These are phyloP conservation scores for Myripristis murdjan DNA, from an alignment of 2,797 vertebrate genomes.

Conservation along the genomic window DNA sequence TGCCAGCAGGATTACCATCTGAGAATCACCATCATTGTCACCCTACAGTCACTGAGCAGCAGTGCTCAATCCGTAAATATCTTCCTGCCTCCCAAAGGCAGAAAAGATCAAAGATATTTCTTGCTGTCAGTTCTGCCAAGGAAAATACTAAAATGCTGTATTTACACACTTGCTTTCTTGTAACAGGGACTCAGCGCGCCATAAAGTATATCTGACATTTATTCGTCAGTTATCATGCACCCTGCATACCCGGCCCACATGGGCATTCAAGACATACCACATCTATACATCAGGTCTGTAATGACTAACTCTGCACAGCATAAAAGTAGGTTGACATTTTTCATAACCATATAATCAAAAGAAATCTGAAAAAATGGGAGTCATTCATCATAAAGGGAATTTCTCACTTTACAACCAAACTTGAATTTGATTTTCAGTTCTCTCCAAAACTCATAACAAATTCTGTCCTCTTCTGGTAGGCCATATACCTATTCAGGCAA, in stretches of 20 bases:
- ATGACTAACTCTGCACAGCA: neutral
- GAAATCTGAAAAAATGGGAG: neutral
- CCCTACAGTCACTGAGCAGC: no score
- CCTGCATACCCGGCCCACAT: neutral
- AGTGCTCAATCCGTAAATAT: neutral
- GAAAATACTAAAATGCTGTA: no score
- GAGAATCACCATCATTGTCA: no score
- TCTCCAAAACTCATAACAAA: no score
- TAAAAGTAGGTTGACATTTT: neutral
- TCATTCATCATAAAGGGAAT: no score
- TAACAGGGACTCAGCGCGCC: neutral
- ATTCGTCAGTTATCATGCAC: neutral
- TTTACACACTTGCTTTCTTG: neutral
- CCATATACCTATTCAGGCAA: neutral
- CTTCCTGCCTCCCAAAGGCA: neutral
- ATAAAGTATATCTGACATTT: neutral
- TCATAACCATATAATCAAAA: neutral
- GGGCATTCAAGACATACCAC: neutral
- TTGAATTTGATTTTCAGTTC: no score
- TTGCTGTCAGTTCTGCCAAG: no score
- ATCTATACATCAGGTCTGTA: neutral
- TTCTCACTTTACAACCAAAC: no score
- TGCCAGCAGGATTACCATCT: neutral
- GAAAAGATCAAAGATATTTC: neutral
- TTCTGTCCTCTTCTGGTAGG: no score